Evolutionary conservation across 2,797 vertebrate genomes (phyloP), one percentile per base, ranked within the genome.

Genomic region (Chaetophractus vellerosus): DNA sequence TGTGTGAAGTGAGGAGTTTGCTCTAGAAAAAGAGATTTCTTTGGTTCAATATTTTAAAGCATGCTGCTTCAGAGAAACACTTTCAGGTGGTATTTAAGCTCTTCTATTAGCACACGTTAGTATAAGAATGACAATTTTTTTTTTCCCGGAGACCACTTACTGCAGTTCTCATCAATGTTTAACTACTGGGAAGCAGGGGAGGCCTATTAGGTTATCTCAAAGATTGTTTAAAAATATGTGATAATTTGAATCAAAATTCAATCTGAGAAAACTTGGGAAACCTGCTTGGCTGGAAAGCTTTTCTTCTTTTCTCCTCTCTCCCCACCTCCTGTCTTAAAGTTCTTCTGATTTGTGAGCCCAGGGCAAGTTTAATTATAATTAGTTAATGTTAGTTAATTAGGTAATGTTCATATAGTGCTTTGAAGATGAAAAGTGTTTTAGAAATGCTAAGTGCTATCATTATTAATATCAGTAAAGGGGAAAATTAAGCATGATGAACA

Each of bases 311-410:
- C 26, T 55, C 45, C 64, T 88, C 31, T 24, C 23, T 74, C 10
- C 79, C 92, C 75, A 15, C 26, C 31, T 55, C 83, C 68, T 74
- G 96, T 91, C 69, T 86, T 84, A 79, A 96, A 97, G 84, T 97
- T 96, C 90, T 95, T 55, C 89, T 96, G 96, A 96, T 97, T 93
- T 96, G 94, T 97, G 95, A 97, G 97, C 97, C 95, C 93, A 97
- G 95, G 97, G 96, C 97, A 98, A 95, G 93, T 97, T 97, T 98
- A 98, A 98, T 98, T 97, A 97, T 96, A 97, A 97, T 98, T 97
- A 97, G 97, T 97, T 97, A 97, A 97, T 97, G 96, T 97, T 95
- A 97, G 97, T 98, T 98, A 98, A 98, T 98, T 97, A 97, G 97
- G 96, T 97, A 97, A 97, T 97, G 95, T 96, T 97, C 96, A 95